These are phyloP conservation scores for Dinomys branickii DNA, from an alignment of 2,113 vertebrate species.

Conservation along the genomic window DNA sequence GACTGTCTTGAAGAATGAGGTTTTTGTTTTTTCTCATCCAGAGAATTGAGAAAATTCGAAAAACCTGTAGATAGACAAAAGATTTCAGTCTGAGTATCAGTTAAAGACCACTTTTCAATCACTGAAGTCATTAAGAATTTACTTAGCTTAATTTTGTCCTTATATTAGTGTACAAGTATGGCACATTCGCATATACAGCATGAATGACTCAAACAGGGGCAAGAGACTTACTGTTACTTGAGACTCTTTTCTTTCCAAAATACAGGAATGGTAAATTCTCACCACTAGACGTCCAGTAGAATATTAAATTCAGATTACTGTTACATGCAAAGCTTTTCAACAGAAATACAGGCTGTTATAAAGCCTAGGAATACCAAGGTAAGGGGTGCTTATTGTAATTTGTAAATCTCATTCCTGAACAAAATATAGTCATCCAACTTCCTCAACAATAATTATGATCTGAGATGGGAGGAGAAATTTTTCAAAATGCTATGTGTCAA, in stretches of 20 bases:
- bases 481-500: neutral
- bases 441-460: slow-evolving; percentile 49
- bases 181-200: neutral
- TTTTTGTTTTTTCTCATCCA: slow-evolving; percentile 42
- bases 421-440: slow-evolving; percentile 36
- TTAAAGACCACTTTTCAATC: slow-evolving; percentile 78
- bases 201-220: neutral
- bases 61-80: slow-evolving; percentile 84
- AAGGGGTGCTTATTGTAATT: neutral
- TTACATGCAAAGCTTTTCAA: slow-evolving; percentile 46
- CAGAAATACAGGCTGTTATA: neutral
- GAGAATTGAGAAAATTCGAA: slow-evolving; percentile 61
- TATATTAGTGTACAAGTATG: neutral
- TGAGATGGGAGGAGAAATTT: neutral
- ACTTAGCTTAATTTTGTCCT: slow-evolving; percentile 53
- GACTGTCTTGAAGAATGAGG: slow-evolving; percentile 73
- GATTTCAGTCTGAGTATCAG: slow-evolving; percentile 83
- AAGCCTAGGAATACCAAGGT: neutral
- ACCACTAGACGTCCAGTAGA: slow-evolving; percentile 25
- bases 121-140: slow-evolving; percentile 77
- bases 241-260: slow-evolving; percentile 38
- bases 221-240: slow-evolving; percentile 20
- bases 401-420: slow-evolving; percentile 22
- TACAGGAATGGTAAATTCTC: slow-evolving; percentile 32
- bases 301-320: slow-evolving; percentile 49